phyloP scores from a whole-genome alignment of 1,140 invertebrate species.

The Centruroides vittatus region DNA sequence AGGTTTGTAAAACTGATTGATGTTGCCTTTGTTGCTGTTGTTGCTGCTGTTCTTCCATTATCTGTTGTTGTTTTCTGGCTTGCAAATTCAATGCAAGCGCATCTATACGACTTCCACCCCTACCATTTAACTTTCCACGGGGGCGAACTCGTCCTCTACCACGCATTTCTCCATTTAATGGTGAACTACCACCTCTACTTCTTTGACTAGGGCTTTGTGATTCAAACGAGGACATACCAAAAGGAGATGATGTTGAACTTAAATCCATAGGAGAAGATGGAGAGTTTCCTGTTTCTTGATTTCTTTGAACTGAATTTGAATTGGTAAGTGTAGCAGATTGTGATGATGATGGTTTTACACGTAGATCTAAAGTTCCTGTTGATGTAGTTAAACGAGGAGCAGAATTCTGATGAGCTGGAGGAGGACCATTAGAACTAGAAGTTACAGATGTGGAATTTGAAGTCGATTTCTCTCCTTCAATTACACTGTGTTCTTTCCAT shows the following conservation, averaged over 20 bases:
- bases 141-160: background rate
- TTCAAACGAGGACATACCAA: background rate
- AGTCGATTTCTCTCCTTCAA: background rate
- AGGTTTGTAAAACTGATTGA: too few species aligned
- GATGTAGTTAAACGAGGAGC: slow-evolving; percentile 9
- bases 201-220: background rate
- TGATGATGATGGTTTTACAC: slow-evolving; percentile 15
- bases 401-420: slow-evolving; percentile 20
- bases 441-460: background rate
- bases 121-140: background rate
- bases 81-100: slow-evolving; percentile 22
- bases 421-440: slow-evolving; percentile 13
- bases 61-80: slow-evolving; percentile 19
- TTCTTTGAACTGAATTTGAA: background rate
- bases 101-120: slow-evolving; percentile 21
- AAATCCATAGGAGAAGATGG: slow-evolving; percentile 19
- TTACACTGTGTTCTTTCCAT: background rate
- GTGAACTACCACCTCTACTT: background rate
- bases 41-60: slow-evolving; percentile 7
- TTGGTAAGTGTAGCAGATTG: slow-evolving; percentile 6
- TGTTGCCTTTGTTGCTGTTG: too few species aligned
- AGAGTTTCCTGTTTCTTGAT: background rate
- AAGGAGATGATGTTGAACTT: slow-evolving; percentile 11
- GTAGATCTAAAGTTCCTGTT: slow-evolving; percentile 16
- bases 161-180: background rate